These are phyloP conservation scores for Hirundo rustica DNA, from an alignment of 2,797 vertebrate species.

Conservation along the genomic window DNA sequence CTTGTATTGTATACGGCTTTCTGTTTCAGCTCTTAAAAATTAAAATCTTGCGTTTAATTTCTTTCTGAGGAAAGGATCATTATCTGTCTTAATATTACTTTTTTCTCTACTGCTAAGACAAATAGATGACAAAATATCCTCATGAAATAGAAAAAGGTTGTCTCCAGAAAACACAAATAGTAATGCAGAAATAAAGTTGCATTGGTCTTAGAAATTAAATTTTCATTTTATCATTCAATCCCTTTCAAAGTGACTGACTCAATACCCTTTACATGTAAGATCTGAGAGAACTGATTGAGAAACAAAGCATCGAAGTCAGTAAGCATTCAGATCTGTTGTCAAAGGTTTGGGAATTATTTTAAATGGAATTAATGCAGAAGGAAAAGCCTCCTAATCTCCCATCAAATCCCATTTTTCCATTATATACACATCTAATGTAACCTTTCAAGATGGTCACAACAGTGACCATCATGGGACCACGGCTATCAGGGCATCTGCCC, in stretches of 20 bases:
- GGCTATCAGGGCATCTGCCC: neutral
- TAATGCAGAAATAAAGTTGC: neutral
- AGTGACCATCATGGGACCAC: neutral
- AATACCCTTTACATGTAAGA: accelerated
- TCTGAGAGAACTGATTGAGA: neutral
- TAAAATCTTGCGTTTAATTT: neutral
- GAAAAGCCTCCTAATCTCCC: neutral
- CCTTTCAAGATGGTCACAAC: neutral
- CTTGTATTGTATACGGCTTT: neutral
- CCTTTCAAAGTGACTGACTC: neutral
- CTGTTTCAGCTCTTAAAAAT: neutral
- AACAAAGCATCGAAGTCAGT: neutral
- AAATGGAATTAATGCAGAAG: neutral
- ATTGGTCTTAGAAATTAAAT: neutral
- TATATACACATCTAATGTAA: neutral
- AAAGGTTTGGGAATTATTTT: neutral
- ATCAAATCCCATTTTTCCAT: neutral
- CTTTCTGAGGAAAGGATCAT: neutral
- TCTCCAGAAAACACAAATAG: neutral
- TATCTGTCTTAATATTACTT: neutral
- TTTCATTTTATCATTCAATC: neutral
- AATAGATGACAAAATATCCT: neutral
- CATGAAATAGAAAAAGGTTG: neutral
- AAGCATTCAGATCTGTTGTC: neutral
- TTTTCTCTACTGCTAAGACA: neutral